These are phyloP conservation scores for Pyralis farinalis DNA, from an alignment of 2,888 invertebrate species.

Conservation along the genomic window DNA sequence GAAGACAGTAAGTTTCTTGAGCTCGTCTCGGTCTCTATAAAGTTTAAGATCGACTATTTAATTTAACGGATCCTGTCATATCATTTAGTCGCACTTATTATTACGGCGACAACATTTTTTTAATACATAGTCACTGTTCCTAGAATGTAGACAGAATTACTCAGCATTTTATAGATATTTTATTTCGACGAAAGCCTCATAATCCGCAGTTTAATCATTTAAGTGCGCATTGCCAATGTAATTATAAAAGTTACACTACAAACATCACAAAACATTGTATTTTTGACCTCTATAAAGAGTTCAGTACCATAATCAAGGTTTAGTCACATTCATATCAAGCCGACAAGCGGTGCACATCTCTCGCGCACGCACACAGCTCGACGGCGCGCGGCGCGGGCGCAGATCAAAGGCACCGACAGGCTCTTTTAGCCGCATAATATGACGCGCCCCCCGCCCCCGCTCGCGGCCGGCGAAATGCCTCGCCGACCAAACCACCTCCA, in stretches of 20 bases:
- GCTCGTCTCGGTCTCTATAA: no score
- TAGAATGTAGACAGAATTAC: no score
- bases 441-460: slow-evolving; percentile 69
- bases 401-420: slow-evolving; percentile 80
- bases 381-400: slow-evolving; percentile 47
- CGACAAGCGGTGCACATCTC: slow-evolving; percentile 72
- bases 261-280: slow-evolving; percentile 48
- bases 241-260: slow-evolving; percentile 44
- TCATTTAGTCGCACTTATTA: no score
- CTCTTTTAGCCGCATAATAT: slow-evolving; percentile 81
- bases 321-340: slow-evolving; percentile 79
- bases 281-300: slow-evolving; percentile 72
- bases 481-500: slow-evolving; percentile 49
- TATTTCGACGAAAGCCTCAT: no score
- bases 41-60: no score
- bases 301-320: slow-evolving; percentile 78
- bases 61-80: no score
- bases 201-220: not conserved
- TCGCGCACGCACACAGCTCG: slow-evolving; percentile 47
- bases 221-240: slow-evolving; percentile 31
- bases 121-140: no score
- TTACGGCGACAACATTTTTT: no score
- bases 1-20: no score
- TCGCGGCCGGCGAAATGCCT: slow-evolving; percentile 67
- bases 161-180: no score